These are phyloP conservation scores for Psilopsiagon aurifrons DNA, from an alignment of 2,113 vertebrate species.

Conservation along the genomic window DNA sequence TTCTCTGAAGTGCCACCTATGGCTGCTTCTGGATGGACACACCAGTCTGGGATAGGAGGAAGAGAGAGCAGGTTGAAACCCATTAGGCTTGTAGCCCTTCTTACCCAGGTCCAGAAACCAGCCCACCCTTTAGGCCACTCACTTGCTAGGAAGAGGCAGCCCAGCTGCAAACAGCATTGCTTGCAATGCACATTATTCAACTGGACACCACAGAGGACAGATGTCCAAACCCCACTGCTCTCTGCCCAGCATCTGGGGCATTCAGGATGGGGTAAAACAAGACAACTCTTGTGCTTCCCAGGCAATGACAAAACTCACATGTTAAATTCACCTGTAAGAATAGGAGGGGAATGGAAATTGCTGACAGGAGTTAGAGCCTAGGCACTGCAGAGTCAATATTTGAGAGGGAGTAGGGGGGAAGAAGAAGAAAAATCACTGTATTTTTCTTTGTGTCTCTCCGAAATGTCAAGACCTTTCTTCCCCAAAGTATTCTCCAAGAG, in stretches of 20 bases:
- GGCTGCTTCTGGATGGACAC: not conserved
- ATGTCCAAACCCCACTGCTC: not conserved
- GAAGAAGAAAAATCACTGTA: not conserved
- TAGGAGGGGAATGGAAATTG: not conserved
- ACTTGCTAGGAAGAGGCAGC: not conserved
- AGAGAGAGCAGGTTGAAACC: not conserved
- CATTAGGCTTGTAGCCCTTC: not conserved
- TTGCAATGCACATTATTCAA: accelerated
- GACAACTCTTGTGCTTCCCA: not conserved
- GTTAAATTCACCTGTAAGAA: not conserved
- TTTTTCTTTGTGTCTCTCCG: not conserved
- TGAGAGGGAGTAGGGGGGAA: not conserved
- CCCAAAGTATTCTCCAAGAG: not conserved
- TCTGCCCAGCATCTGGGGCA: not conserved
- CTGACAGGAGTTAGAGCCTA: not conserved
- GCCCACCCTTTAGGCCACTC: not conserved
- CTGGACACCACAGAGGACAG: not conserved
- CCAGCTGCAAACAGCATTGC: not conserved
- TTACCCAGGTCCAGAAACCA: not conserved
- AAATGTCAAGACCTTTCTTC: not conserved
- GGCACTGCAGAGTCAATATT: not conserved
- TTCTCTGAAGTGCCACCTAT: not conserved
- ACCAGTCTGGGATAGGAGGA: not conserved
- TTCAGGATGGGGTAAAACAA: not conserved
- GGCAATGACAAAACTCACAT: not conserved